phyloP scores from a whole-genome alignment of 2,113 vertebrate species.

The Rissa tridactyla region DNA sequence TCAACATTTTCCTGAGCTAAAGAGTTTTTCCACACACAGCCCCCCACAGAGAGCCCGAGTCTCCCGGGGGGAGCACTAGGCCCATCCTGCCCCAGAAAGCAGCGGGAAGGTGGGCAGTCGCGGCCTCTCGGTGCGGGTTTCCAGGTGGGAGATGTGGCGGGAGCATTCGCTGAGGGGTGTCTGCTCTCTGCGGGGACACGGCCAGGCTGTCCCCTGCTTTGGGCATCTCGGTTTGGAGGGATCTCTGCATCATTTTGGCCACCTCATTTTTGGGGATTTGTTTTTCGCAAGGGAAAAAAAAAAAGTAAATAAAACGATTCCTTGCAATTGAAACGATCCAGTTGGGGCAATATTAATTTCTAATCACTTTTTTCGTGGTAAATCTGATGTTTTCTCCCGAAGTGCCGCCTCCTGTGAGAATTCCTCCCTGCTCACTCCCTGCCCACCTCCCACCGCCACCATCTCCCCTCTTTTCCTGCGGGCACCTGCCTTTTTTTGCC shows the following conservation, averaged over 20 bases:
- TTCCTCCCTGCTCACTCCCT: background rate
- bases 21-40: background rate
- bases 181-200: fast-evolving
- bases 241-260: background rate
- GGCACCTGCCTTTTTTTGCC: background rate
- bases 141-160: fast-evolving
- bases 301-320: fast-evolving
- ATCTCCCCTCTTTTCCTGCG: background rate
- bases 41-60: fast-evolving
- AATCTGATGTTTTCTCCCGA: fast-evolving
- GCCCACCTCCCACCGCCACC: background rate
- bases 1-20: background rate
- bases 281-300: background rate
- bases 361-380: fast-evolving
- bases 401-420: background rate
- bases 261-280: background rate
- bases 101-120: background rate
- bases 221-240: fast-evolving
- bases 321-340: fast-evolving
- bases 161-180: fast-evolving
- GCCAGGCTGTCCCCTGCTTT: background rate
- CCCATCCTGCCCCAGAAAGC: background rate
- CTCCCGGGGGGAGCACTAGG: background rate
- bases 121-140: background rate
- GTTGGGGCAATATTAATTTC: background rate